phyloP scores from a whole-genome alignment of 2,113 vertebrate genomes.

The Psittacula cyanocephala region DNA sequence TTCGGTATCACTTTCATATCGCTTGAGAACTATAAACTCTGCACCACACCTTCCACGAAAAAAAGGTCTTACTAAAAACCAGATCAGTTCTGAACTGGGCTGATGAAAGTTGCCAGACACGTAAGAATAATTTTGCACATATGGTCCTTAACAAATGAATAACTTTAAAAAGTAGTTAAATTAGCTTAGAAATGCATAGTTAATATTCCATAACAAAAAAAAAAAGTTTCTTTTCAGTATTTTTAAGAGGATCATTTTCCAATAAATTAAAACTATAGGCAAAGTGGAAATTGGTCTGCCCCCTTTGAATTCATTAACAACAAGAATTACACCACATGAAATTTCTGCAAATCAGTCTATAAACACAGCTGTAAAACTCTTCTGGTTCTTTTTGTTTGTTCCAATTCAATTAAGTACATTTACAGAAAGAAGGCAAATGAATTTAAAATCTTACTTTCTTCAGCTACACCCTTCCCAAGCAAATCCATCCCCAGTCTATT shows the following conservation, averaged over 20 bases:
- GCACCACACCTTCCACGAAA: neutral
- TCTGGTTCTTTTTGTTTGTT: neutral
- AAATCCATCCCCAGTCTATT: neutral
- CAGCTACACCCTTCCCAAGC: neutral
- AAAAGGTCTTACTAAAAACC: neutral
- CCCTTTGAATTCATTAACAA: constrained; percentile 21
- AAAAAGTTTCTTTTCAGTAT: neutral
- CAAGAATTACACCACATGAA: neutral
- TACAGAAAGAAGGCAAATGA: neutral
- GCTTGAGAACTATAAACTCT: neutral
- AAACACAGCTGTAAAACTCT: neutral
- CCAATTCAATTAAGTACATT: neutral
- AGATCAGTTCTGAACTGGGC: neutral
- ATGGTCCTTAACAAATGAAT: neutral
- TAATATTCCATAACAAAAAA: constrained; percentile 6
- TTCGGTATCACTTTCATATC: neutral
- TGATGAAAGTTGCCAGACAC: neutral
- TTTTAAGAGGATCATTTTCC: neutral
- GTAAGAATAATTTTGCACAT: neutral
- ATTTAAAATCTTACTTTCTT: neutral
- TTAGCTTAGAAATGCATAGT: neutral
- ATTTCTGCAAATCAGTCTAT: neutral
- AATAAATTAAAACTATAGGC: constrained; percentile 25
- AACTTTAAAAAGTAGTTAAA: neutral
- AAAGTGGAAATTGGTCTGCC: neutral